These are phyloP conservation scores for Andrena camellia DNA, from an alignment of 2,888 invertebrate species.

Conservation along the genomic window DNA sequence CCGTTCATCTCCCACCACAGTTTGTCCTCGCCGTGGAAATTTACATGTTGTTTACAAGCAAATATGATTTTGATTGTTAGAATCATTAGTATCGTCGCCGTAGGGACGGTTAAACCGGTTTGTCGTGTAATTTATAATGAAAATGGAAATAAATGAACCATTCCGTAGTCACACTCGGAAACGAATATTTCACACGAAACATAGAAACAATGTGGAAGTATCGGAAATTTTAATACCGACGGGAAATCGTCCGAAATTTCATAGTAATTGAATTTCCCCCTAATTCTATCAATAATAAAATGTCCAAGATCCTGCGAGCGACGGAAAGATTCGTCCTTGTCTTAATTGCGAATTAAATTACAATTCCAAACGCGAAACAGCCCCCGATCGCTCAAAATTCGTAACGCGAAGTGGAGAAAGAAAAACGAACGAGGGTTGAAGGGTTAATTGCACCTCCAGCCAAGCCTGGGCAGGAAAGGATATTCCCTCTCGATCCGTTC, in stretches of 20 bases:
- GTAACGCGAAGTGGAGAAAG: constrained; percentile 33
- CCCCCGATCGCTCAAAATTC: constrained; percentile 32
- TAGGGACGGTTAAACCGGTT: constrained; percentile 15
- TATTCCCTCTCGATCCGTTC: constrained; percentile 50
- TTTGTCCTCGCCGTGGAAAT: constrained; percentile 18
- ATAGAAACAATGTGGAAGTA: background rate
- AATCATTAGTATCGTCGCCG: constrained; percentile 52
- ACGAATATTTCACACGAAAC: background rate
- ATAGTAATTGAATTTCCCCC: background rate
- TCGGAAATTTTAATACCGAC: background rate
- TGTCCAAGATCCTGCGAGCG: background rate
- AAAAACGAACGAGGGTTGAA: constrained; percentile 11
- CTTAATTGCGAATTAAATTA: constrained; percentile 40
- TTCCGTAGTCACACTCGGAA: background rate
- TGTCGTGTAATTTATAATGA: constrained; percentile 15
- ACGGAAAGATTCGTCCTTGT: background rate
- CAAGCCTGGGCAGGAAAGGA: constrained; percentile 38
- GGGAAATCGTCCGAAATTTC: background rate
- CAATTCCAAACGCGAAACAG: constrained; percentile 29
- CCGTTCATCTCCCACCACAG: background rate
- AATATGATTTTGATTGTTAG: constrained; percentile 56
- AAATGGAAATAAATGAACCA: background rate
- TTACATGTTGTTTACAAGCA: constrained; percentile 59
- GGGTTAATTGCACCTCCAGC: constrained; percentile 45
- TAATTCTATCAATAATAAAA: background rate